Conservation (phyloP, 2,888 invertebrate genomes). For the Blera fallax region DNA sequence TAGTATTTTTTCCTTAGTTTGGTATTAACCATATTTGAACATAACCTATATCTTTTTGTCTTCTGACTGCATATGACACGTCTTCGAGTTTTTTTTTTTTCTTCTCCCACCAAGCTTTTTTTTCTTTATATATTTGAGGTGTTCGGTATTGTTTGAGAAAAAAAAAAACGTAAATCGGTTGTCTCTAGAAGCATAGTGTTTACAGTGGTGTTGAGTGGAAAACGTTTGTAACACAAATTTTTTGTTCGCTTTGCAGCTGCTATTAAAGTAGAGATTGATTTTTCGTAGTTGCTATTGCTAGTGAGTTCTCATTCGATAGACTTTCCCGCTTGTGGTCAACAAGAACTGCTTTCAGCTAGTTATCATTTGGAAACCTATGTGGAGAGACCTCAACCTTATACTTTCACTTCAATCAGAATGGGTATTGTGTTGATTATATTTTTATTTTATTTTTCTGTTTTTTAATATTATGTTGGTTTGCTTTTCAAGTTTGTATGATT, state of each 20-base stretch:
- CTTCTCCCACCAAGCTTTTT: slow-evolving; percentile 20
- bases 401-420: slow-evolving; percentile 52
- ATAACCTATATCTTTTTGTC: slow-evolving; percentile 62
- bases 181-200: background rate
- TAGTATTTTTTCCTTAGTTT: slow-evolving; percentile 33
- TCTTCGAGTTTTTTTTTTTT: slow-evolving; percentile 41
- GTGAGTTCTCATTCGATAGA: background rate
- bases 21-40: slow-evolving; percentile 64
- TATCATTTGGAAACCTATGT: slow-evolving; percentile 27
- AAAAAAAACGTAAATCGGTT: background rate
- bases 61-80: slow-evolving; percentile 67
- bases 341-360: slow-evolving; percentile 62
- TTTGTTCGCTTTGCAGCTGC: background rate
- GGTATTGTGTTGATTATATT: slow-evolving; percentile 28
- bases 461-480: background rate
- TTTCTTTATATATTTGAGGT: slow-evolving; percentile 19
- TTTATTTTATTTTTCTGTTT: background rate
- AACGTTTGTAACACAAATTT: background rate
- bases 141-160: background rate
- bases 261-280: slow-evolving; percentile 34
- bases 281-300: slow-evolving; percentile 1
- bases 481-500: background rate
- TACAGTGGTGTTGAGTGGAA: background rate
- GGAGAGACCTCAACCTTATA: slow-evolving; percentile 13
- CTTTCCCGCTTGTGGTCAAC: slow-evolving; percentile 46